These are phyloP conservation scores for Anodontia alba DNA, from an alignment of 2,888 invertebrate species.

Conservation along the genomic window DNA sequence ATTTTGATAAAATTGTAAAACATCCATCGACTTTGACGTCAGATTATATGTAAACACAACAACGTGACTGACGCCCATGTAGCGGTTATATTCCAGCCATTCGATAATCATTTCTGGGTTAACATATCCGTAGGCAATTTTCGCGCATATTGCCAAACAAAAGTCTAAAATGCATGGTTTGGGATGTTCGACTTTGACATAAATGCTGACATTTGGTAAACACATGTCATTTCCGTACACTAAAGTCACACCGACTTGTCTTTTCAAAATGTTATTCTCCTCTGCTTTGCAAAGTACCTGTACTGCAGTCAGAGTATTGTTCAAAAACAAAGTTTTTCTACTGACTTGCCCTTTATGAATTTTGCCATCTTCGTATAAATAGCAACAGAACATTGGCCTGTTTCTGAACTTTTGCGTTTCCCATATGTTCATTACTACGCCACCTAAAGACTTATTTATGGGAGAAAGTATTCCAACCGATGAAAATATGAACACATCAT, in stretches of 20 bases:
- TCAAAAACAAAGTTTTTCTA: slow-evolving; percentile 10
- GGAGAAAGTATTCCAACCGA: not conserved
- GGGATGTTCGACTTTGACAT: not conserved
- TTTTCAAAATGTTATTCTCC: not conserved
- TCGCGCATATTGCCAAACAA: slow-evolving; percentile 40
- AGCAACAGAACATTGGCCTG: not conserved
- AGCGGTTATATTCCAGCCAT: slow-evolving; percentile 42
- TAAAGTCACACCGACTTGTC: slow-evolving; percentile 6
- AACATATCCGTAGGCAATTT: slow-evolving; percentile 33
- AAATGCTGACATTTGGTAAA: not conserved
- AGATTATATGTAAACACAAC: slow-evolving; percentile 31
- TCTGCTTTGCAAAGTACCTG: not conserved
- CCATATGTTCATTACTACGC: not conserved
- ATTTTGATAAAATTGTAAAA: slow-evolving; percentile 26
- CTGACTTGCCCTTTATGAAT: not conserved
- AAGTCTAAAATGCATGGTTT: not conserved
- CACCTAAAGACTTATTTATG: not conserved
- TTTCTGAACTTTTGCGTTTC: not conserved
- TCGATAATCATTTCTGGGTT: slow-evolving; percentile 31
- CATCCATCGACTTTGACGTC: not conserved
- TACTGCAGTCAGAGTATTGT: slow-evolving; percentile 3
- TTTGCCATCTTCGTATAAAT: not conserved
- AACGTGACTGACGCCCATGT: slow-evolving; percentile 38
- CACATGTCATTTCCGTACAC: not conserved
- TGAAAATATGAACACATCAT: not conserved